These are phyloP conservation scores for Liopterus haemorrhoidalis DNA, from an alignment of 2,888 invertebrate genomes.

Conservation along the genomic window DNA sequence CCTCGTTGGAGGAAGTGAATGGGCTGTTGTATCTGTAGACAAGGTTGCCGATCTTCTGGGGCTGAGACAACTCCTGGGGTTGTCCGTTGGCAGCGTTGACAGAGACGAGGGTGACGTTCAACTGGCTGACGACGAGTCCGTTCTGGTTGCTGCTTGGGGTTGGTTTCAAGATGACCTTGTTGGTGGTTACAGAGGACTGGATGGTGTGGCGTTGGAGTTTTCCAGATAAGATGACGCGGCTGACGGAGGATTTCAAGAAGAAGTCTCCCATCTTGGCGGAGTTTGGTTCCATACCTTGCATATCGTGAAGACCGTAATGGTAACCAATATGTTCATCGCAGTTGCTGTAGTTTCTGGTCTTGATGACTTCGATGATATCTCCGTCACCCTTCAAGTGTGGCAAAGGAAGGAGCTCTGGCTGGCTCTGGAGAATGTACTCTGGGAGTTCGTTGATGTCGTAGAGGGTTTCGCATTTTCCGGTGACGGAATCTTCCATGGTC, in stretches of 20 bases:
- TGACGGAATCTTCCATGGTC: constrained; percentile 65
- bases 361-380: constrained; percentile 56
- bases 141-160: constrained; percentile 54
- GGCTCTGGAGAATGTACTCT: constrained; percentile 50
- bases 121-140: constrained; percentile 56
- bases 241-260: constrained; percentile 52
- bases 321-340: constrained; percentile 58
- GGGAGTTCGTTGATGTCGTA: constrained; percentile 60
- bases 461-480: constrained; percentile 65
- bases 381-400: constrained; percentile 47
- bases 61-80: constrained; percentile 46
- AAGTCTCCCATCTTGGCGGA: constrained; percentile 41
- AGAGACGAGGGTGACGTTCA: constrained; percentile 49
- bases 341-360: constrained; percentile 59
- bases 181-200: constrained; percentile 58
- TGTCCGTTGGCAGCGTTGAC: constrained; percentile 41
- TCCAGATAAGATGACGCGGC: constrained; percentile 53
- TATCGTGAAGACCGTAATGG: constrained; percentile 57
- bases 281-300: constrained; percentile 38
- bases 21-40: constrained; percentile 50
- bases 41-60: constrained; percentile 49
- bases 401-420: constrained; percentile 51
- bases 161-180: constrained; percentile 56
- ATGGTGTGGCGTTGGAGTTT: constrained; percentile 54
- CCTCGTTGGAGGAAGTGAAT: constrained; percentile 37